Evolutionary conservation across 2,113 vertebrate genomes (phyloP).

Genomic region (Acinonyx jubatus): DNA sequence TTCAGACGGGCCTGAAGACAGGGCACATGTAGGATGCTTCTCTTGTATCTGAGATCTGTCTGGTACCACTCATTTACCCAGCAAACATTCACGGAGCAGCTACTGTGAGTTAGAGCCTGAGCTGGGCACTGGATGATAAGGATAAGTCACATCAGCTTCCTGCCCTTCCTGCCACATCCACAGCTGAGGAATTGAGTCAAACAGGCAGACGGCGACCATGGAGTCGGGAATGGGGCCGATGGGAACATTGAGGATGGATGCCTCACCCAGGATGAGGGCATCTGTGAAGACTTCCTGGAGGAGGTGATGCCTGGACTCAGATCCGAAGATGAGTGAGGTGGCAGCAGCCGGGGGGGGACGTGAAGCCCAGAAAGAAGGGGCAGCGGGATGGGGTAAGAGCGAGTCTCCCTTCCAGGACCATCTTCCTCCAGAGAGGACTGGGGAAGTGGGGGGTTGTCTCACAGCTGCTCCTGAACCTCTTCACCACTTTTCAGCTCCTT

Average conservation of each 20-base stretch:
- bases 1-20: neutral
- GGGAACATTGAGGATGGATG: neutral
- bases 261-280: neutral
- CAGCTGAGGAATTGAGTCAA: neutral
- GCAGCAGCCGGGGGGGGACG: neutral
- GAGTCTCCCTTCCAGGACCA: neutral
- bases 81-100: neutral
- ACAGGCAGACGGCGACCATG: accelerated
- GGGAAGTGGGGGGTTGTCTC: neutral
- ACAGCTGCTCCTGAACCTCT: neutral
- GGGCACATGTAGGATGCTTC: accelerated
- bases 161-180: neutral
- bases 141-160: neutral
- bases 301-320: neutral
- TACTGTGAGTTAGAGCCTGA: neutral
- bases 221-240: neutral
- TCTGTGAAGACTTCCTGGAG: neutral
- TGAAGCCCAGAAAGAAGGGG: neutral
- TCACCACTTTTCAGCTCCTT: neutral
- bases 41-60: neutral
- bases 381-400: no score
- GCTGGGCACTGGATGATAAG: neutral
- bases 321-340: neutral
- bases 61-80: neutral
- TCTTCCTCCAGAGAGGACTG: neutral